Conservation (phyloP, 1,140 invertebrate genomes). For the Parapsyche elsis region DNA sequence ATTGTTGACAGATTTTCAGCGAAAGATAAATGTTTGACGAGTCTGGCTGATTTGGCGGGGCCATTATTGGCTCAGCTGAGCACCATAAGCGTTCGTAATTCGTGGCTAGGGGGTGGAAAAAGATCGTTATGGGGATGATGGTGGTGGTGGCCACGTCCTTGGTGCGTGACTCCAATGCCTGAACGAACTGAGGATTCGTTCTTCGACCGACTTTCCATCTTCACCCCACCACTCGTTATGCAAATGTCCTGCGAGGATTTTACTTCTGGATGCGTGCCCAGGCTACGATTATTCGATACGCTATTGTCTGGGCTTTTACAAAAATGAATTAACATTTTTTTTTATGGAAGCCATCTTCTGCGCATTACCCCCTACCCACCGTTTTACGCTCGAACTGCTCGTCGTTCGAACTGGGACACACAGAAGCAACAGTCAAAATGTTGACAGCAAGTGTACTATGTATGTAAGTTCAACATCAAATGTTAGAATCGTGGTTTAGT, state of each 20-base stretch:
- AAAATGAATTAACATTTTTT: conserved; percentile 17
- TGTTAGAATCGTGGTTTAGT: too few species aligned
- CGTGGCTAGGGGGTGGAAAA: not conserved
- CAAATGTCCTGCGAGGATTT: conserved; percentile 32
- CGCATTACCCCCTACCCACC: too few species aligned
- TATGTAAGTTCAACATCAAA: too few species aligned
- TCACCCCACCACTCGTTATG: conserved; percentile 35
- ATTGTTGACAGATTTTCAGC: conserved; percentile 41
- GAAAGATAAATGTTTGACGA: conserved; percentile 44
- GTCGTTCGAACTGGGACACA: too few species aligned
- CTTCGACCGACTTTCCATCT: not conserved
- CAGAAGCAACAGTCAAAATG: too few species aligned
- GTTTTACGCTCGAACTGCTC: too few species aligned
- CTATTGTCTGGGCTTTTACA: conserved; percentile 6
- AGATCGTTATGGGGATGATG: not conserved
- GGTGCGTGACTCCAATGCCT: conserved; percentile 29
- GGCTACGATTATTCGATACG: conserved; percentile 27
- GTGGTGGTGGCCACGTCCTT: not conserved
- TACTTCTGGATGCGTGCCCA: conserved; percentile 8
- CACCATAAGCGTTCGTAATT: conserved; percentile 28
- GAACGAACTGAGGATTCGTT: conserved; percentile 9
- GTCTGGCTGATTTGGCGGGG: conserved; percentile 39
- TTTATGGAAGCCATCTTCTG: too few species aligned
- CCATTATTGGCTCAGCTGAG: conserved; percentile 45
- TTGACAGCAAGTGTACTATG: too few species aligned